A percentile compares a stretch with the other conserved stretches of the same genome.
Conservation (phyloP, 2,113 vertebrate species). For the Gymnobelideus leadbeateri region DNA sequence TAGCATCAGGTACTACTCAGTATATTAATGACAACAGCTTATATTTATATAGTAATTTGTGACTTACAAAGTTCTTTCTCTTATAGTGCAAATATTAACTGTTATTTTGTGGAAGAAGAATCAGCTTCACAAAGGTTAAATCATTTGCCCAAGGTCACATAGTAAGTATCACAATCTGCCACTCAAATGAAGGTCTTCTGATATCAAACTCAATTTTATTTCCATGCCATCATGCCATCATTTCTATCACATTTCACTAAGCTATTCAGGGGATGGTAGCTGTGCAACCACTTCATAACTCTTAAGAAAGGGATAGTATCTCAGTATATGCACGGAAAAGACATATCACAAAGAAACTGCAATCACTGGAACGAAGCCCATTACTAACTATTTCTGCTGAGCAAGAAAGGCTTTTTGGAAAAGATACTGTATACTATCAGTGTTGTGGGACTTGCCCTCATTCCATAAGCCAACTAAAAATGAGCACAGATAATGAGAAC, state of each 20-base stretch:
- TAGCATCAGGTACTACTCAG: background rate
- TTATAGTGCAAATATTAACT: background rate
- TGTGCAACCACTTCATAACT: background rate
- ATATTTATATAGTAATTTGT: background rate
- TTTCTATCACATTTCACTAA: background rate
- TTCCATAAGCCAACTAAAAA: conserved; percentile 22
- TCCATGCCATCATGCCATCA: background rate
- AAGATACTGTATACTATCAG: background rate
- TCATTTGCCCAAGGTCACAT: background rate
- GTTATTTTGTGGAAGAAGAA: background rate
- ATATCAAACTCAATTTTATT: background rate
- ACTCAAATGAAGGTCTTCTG: background rate
- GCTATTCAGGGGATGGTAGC: background rate
- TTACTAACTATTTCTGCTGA: conserved; percentile 27
- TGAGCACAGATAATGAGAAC: conserved; percentile 30
- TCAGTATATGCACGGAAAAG: conserved; percentile 21
- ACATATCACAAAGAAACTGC: conserved; percentile 5
- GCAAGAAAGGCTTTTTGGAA: conserved; percentile 30
- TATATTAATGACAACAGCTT: background rate
- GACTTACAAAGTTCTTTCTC: background rate
- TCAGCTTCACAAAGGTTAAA: background rate
- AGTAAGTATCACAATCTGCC: background rate
- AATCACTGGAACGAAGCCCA: background rate
- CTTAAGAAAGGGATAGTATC: background rate
- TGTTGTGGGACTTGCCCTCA: conserved; percentile 2